A percentile compares a stretch with the other conserved stretches of the same genome.
Conservation (phyloP, 2,113 vertebrate species). For the Oophaga pumilio region DNA sequence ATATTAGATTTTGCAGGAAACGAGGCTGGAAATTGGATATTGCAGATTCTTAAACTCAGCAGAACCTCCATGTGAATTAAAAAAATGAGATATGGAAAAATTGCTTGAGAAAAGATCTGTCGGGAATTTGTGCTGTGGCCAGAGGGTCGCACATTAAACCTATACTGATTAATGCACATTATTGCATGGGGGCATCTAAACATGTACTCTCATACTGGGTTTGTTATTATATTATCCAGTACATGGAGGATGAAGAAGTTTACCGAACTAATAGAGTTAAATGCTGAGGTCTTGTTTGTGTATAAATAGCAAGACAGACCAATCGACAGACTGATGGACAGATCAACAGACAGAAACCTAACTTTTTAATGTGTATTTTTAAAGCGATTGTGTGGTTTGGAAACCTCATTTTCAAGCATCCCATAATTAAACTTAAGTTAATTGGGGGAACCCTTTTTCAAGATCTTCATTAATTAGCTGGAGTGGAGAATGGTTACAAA, state of each 20-base stretch:
- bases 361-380: too few species aligned
- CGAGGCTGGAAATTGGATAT: conserved; percentile 54
- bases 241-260: background rate
- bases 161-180: background rate
- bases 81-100: conserved; percentile 41
- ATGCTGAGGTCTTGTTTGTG: background rate
- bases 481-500: too few species aligned
- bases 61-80: conserved; percentile 45
- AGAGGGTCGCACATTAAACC: background rate
- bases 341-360: too few species aligned
- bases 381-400: too few species aligned
- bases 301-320: background rate
- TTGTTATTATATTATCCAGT: background rate
- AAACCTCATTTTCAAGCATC: too few species aligned
- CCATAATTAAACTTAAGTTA: too few species aligned
- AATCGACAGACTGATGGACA: too few species aligned
- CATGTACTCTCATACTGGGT: background rate
- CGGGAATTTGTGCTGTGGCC: background rate
- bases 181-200: background rate
- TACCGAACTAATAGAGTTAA: too few species aligned
- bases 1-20: conserved; percentile 56
- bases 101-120: conserved; percentile 10
- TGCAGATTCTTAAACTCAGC: conserved; percentile 51
- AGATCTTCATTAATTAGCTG: too few species aligned
- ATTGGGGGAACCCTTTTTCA: too few species aligned